Conservation (phyloP, 1,140 invertebrate species). For the Drosophila yakuba region DNA sequence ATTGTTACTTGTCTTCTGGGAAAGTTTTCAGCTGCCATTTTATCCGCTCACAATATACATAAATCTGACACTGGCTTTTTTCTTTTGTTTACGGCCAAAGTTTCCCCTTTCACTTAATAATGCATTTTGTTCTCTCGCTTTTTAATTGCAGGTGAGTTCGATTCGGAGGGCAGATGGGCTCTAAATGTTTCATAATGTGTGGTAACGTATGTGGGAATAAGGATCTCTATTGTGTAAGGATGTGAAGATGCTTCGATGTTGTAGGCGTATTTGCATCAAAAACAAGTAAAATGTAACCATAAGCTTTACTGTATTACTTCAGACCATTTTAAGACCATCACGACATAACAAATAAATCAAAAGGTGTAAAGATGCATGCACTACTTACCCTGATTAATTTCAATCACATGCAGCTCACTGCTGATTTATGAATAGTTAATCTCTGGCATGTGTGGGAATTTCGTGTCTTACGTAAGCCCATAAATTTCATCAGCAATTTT, state of each 20-base stretch:
- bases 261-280: too few relatives aligned
- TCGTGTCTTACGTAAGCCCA: constrained; percentile 16
- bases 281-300: too few relatives aligned
- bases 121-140: constrained; percentile 35
- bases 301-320: background rate
- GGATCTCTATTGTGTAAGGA: background rate
- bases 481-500: constrained; percentile 40
- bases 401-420: constrained; percentile 3
- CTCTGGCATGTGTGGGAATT: constrained; percentile 19
- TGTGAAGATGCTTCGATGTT: too few relatives aligned
- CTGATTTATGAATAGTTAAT: constrained; percentile 23
- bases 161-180: constrained; percentile 7
- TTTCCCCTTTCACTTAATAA: constrained; percentile 49
- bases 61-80: constrained; percentile 15
- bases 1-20: constrained; percentile 27
- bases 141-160: constrained; percentile 71
- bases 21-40: constrained; percentile 66
- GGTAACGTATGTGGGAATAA: constrained; percentile 29
- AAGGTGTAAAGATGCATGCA: background rate
- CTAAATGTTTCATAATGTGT: background rate
- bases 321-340: background rate
- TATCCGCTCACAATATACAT: constrained; percentile 27
- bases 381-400: constrained; percentile 5
- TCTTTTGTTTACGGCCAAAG: constrained; percentile 28
- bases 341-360: constrained; percentile 13